Evolutionary conservation across 2,113 vertebrate genomes (phyloP).

Genomic region (Ursus arctos): DNA sequence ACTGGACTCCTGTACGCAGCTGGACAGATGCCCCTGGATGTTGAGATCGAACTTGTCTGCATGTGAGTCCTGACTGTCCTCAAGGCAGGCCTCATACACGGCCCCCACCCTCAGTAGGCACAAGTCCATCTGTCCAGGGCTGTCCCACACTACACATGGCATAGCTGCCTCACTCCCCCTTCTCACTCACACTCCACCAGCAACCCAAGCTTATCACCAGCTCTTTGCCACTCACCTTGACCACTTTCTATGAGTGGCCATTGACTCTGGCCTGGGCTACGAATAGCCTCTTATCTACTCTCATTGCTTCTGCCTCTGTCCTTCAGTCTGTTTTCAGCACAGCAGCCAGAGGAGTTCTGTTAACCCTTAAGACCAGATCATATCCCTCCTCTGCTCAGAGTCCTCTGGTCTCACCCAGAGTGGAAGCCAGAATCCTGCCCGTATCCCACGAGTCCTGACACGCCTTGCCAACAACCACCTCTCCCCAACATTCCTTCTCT

Average conservation of each 20-base stretch:
- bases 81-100: neutral
- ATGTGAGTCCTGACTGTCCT: neutral
- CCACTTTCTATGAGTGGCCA: neutral
- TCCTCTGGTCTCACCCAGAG: neutral
- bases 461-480: neutral
- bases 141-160: neutral
- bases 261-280: neutral
- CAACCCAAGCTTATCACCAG: neutral
- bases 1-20: neutral
- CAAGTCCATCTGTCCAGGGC: neutral
- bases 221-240: neutral
- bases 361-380: neutral
- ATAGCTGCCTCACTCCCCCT: neutral
- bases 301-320: neutral
- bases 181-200: neutral
- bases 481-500: neutral
- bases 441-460: neutral
- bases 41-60: neutral
- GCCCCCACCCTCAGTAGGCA: too few species aligned
- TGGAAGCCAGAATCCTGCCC: neutral
- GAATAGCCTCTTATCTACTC: too few species aligned
- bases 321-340: neutral
- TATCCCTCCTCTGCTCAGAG: neutral
- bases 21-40: neutral
- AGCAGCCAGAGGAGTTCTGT: neutral